Evolutionary conservation across 2,113 vertebrate genomes (phyloP).

Genomic region (Apodemus speciosus): DNA sequence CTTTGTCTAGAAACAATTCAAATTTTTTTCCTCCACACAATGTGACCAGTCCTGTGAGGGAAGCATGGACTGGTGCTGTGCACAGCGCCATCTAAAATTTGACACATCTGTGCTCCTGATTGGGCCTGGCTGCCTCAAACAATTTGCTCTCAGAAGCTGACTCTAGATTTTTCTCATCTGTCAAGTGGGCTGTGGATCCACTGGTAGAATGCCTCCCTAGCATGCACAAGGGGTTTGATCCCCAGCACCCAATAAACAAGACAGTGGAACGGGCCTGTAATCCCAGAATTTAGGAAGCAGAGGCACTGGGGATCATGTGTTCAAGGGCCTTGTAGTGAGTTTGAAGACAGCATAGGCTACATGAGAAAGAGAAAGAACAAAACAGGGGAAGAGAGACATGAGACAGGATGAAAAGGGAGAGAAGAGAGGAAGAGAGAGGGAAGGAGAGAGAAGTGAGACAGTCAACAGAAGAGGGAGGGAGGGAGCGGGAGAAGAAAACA

Average conservation of each 20-base stretch:
- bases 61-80: neutral
- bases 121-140: neutral
- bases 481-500: neutral
- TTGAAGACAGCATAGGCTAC: neutral
- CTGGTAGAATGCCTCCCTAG: neutral
- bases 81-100: neutral
- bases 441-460: neutral
- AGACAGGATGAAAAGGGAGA: no score
- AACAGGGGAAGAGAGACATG: neutral
- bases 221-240: neutral
- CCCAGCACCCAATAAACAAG: neutral
- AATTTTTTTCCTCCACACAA: neutral
- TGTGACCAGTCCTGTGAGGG: neutral
- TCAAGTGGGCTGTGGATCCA: neutral
- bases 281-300: neutral
- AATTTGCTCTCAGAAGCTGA: neutral
- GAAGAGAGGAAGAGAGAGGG: neutral
- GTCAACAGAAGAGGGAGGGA: neutral
- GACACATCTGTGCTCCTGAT: neutral
- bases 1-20: neutral
- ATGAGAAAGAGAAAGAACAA: neutral
- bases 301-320: neutral
- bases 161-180: constrained; percentile 5
- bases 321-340: neutral
- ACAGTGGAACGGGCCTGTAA: neutral